Conservation (phyloP, 1,140 invertebrate genomes). For the Microplitis demolitor region DNA sequence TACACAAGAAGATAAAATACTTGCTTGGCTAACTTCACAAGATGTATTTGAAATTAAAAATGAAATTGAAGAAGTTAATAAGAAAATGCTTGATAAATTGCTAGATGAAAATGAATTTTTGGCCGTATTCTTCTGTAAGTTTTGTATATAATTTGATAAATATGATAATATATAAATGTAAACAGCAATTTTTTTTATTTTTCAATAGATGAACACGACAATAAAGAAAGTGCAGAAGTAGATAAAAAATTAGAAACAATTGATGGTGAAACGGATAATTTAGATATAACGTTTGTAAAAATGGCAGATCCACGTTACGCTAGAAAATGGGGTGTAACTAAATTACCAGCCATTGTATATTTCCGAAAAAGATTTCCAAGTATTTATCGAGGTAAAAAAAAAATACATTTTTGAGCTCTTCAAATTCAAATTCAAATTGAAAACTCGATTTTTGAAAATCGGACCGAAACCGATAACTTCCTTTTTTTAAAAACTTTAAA, state of each 20-base stretch:
- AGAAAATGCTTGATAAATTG: conserved; percentile 93
- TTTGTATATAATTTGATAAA: background rate
- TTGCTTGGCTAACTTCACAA: conserved; percentile 90
- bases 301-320: conserved; percentile 91
- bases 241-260: conserved; percentile 87
- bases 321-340: conserved; percentile 93
- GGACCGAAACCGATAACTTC: too few species aligned
- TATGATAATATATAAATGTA: background rate
- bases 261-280: conserved; percentile 89
- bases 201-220: conserved; percentile 75
- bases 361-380: conserved; percentile 93
- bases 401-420: too few species aligned
- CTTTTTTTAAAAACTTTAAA: too few species aligned
- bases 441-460: too few species aligned
- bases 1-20: conserved; percentile 81
- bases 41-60: conserved; percentile 96
- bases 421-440: too few species aligned
- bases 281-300: conserved; percentile 95
- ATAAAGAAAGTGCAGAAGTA: conserved; percentile 78
- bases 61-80: conserved; percentile 95
- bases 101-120: conserved; percentile 93
- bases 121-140: conserved; percentile 94
- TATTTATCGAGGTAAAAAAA: conserved; percentile 83
- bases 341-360: conserved; percentile 89
- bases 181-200: conserved; percentile 30